Evolutionary conservation across 2,113 vertebrate species (phyloP), one percentile per base, ranked within the genome.

Genomic region (Ancistrus triradiatus): DNA sequence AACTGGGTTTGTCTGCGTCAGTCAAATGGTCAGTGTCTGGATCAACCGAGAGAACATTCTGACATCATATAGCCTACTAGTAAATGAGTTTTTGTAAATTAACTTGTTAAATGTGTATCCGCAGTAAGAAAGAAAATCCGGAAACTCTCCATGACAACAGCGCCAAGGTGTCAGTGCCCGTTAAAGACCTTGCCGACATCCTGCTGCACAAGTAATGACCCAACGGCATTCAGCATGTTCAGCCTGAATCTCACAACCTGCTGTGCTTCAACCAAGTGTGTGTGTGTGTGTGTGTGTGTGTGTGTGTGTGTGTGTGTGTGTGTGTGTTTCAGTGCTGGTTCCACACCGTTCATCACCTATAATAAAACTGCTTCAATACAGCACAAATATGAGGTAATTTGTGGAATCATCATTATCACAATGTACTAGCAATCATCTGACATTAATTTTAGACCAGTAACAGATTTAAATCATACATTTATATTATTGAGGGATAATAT

Each of bases 301-400:
- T 33, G 31, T 33, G 31, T 33, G 31, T 33, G 31, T 33, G 31
- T 33, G 31, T 33, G 31, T 33, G 31, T 33, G 31, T n/a, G n/a
- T n/a, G n/a, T n/a, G n/a, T n/a, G n/a, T 33, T 74, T 52, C 51
- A 77, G 75, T 19, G 59, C 27, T 18, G 42, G 48, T 8, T 74
- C 66, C 35, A 74, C 69, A 31, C 51, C 31, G 6, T 69, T 59
- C 31, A 17, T 77, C 14, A 62, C 11, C 47, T 69, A 59, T 8
- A 55, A 62, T 24, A 42, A 69, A 13, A 27, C 24, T 43, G 52
- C 38, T 2, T 18, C 24, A 14, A 18, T 77, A 47, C 40, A 53
- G 14, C 75, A 77, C 31, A 33, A 28, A n/a, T 77, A 63, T 35
- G 58, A 17, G 69, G 75, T 77, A 63, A 22, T 21, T 33, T 17